These are phyloP conservation scores for Sciurus niger DNA, from an alignment of 2,113 vertebrate genomes.

Conservation along the genomic window DNA sequence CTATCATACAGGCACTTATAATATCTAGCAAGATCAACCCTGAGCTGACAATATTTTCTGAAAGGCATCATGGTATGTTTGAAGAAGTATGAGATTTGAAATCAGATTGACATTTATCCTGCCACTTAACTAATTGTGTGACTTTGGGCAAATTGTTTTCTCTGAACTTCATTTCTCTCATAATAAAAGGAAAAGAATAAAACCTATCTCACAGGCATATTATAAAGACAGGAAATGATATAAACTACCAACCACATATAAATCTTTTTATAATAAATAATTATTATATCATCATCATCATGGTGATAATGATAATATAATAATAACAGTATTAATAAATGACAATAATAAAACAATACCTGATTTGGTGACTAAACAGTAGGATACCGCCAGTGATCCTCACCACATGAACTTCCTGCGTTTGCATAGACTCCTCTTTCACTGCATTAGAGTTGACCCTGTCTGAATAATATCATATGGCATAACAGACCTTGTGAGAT, in stretches of 20 bases:
- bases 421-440: neutral
- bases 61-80: neutral
- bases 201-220: neutral
- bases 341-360: no score
- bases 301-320: neutral
- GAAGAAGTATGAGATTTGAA: neutral
- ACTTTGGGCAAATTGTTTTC: neutral
- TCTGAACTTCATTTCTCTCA: neutral
- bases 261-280: constrained; percentile 7
- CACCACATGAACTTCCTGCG: neutral
- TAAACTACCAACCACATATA: neutral
- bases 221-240: neutral
- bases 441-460: neutral
- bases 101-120: neutral
- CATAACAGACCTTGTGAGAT: neutral
- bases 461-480: neutral
- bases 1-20: neutral
- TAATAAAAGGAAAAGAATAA: constrained; percentile 16
- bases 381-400: neutral
- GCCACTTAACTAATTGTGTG: neutral
- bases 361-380: neutral
- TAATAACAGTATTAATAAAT: neutral
- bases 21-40: neutral
- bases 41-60: neutral
- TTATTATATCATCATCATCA: neutral